Percentiles rank a stretch among this genome's conserved stretches.
Evolutionary conservation across 2,113 vertebrate species (phyloP).

Genomic region (Aix galericulata): DNA sequence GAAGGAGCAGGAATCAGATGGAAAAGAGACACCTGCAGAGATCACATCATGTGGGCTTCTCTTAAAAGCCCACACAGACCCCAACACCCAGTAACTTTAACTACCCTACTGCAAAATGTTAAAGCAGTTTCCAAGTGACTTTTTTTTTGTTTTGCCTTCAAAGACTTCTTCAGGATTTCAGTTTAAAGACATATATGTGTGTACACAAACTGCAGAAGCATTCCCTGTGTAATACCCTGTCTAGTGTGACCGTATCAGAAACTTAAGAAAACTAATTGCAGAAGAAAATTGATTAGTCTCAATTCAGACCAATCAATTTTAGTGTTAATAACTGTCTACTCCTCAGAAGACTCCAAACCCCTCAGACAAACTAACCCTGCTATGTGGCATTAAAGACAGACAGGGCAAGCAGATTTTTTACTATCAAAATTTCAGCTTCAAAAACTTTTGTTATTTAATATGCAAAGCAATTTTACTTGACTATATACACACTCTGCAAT

Average conservation of each 20-base stretch:
- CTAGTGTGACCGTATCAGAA: not conserved
- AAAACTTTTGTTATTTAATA: not conserved
- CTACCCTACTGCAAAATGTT: not conserved
- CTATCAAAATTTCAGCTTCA: not conserved
- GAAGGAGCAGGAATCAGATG: not conserved
- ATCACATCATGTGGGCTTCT: not conserved
- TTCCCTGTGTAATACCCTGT: not conserved
- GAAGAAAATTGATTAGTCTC: not conserved
- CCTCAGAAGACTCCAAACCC: not conserved
- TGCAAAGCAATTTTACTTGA: not conserved
- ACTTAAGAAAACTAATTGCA: not conserved
- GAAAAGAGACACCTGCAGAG: not conserved
- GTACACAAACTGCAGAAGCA: not conserved
- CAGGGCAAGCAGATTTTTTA: not conserved
- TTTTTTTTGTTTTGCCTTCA: not conserved
- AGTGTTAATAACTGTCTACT: not conserved
- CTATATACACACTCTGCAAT: not conserved
- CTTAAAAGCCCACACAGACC: not conserved
- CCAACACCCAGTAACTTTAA: not conserved
- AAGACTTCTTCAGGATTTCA: not conserved
- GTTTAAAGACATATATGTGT: not conserved
- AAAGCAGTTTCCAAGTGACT: not conserved
- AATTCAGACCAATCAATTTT: not conserved
- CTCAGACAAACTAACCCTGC: not conserved
- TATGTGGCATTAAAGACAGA: not conserved